Percentiles rank a stretch among this genome's conserved stretches.
Evolutionary conservation across 2,888 invertebrate species (phyloP).

Genomic region (Dicyrtoma fusca): DNA sequence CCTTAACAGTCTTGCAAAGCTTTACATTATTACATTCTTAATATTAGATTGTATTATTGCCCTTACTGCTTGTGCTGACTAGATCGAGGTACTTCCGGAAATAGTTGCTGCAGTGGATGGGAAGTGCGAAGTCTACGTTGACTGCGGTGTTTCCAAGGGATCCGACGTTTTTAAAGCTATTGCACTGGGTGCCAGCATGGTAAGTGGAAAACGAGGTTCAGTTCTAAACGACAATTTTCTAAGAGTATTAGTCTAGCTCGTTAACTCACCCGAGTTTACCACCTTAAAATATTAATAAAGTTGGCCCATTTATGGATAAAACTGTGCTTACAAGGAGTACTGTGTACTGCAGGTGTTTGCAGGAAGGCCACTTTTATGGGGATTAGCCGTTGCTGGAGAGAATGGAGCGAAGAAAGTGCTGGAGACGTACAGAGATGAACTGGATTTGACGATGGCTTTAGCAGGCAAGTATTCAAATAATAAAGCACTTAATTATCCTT

Average conservation of each 20-base stretch:
- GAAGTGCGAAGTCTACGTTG: slow-evolving; percentile 77
- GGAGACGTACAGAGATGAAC: slow-evolving; percentile 72
- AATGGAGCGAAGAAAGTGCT: slow-evolving; percentile 76
- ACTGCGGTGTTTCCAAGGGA: slow-evolving; percentile 82
- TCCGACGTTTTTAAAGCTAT: slow-evolving; percentile 89
- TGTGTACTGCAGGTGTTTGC: slow-evolving; percentile 69
- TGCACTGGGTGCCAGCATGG: slow-evolving; percentile 87
- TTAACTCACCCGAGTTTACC: not conserved
- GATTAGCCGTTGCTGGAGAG: slow-evolving; percentile 76
- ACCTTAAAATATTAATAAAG: not conserved
- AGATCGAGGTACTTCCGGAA: slow-evolving; percentile 83
- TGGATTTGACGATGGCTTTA: slow-evolving; percentile 75
- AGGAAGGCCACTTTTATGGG: slow-evolving; percentile 86
- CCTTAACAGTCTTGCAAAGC: too few relatives aligned
- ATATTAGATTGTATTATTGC: not conserved
- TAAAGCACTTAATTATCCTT: too few relatives aligned
- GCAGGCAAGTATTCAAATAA: slow-evolving; percentile 64
- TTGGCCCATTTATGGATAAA: not conserved
- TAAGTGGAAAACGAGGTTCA: slow-evolving; percentile 58
- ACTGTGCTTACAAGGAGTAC: not conserved
- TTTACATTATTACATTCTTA: not conserved
- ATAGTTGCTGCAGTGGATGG: slow-evolving; percentile 72
- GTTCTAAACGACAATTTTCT: not conserved
- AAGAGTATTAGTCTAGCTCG: slow-evolving; percentile 66
- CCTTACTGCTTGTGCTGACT: slow-evolving; percentile 51